Conservation (phyloP, 2,797 vertebrate genomes). For the Characodon lateralis region DNA sequence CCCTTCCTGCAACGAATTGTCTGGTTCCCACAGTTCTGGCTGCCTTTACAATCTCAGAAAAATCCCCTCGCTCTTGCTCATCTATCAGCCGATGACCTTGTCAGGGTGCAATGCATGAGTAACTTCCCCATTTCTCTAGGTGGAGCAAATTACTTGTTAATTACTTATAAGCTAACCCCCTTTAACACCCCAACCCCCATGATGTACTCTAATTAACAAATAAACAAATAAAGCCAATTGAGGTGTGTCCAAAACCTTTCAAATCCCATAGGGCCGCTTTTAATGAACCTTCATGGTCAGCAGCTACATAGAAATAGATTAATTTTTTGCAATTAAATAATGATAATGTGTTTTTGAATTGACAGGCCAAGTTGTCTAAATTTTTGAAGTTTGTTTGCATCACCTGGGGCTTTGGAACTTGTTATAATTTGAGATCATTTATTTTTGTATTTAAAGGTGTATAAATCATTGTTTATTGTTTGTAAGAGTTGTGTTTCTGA, state of each 20-base stretch:
- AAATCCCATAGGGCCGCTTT: slow-evolving; percentile 3
- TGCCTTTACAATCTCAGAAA: slow-evolving; percentile 72
- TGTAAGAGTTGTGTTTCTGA: background rate
- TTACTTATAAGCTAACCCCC: slow-evolving; percentile 63
- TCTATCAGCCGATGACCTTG: slow-evolving; percentile 84
- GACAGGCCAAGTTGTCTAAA: background rate
- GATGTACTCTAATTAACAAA: slow-evolving; percentile 47
- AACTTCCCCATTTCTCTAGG: slow-evolving; percentile 70
- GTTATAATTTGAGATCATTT: background rate
- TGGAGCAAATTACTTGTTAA: slow-evolving; percentile 70
- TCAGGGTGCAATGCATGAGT: slow-evolving; percentile 77
- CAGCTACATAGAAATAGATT: background rate
- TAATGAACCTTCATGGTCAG: slow-evolving; percentile 16
- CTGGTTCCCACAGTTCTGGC: slow-evolving; percentile 80
- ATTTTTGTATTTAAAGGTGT: background rate
- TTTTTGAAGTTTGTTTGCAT: background rate
- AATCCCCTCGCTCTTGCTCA: slow-evolving; percentile 73
- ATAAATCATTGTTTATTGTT: background rate
- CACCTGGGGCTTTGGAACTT: background rate
- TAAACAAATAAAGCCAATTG: slow-evolving; percentile 46
- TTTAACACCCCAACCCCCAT: slow-evolving; percentile 2
- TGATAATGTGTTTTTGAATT: background rate
- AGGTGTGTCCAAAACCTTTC: slow-evolving; percentile 5
- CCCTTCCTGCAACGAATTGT: slow-evolving; percentile 74
- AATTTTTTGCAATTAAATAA: slow-evolving; percentile 10